phyloP scores from a whole-genome alignment of 1,140 invertebrate species.

The Colletes latitarsis region DNA sequence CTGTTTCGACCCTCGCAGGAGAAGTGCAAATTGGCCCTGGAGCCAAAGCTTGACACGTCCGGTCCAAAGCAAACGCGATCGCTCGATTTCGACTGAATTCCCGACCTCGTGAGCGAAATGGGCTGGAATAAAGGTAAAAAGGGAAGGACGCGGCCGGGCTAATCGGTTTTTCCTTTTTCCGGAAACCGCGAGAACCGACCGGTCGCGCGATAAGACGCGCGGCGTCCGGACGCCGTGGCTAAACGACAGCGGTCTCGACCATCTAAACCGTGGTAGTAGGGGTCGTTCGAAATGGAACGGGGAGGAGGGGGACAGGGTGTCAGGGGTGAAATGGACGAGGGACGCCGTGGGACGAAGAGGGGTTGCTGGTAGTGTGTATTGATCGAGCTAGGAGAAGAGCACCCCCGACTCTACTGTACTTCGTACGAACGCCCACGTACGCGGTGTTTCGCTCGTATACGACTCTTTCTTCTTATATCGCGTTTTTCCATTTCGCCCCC shows the following conservation, averaged over 20 bases:
- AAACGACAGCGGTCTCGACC: slow-evolving; percentile 42
- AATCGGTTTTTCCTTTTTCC: slow-evolving; percentile 22
- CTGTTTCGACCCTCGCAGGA: no score
- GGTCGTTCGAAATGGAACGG: slow-evolving; percentile 58
- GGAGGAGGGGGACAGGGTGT: slow-evolving; percentile 30
- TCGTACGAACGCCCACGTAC: slow-evolving; percentile 63
- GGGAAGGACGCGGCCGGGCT: background rate
- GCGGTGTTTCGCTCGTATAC: slow-evolving; percentile 53
- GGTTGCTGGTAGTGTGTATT: slow-evolving; percentile 72
- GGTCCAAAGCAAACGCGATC: no score
- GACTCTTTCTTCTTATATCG: slow-evolving; percentile 58
- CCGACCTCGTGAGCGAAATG: no score
- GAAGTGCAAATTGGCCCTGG: no score
- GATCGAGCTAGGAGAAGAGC: slow-evolving; percentile 69
- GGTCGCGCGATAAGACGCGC: slow-evolving; percentile 31
- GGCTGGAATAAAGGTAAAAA: no score
- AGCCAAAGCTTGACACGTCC: no score
- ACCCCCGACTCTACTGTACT: slow-evolving; percentile 45
- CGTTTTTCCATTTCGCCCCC: slow-evolving; percentile 26
- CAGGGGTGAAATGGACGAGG: slow-evolving; percentile 58
- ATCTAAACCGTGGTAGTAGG: slow-evolving; percentile 46
- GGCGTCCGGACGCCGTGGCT: background rate
- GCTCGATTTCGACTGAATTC: no score
- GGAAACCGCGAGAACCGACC: background rate
- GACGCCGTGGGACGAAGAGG: slow-evolving; percentile 54